Base-by-base conservation (phyloP, 2,113 vertebrate species). In the Eudorcas thomsonii region DNA sequence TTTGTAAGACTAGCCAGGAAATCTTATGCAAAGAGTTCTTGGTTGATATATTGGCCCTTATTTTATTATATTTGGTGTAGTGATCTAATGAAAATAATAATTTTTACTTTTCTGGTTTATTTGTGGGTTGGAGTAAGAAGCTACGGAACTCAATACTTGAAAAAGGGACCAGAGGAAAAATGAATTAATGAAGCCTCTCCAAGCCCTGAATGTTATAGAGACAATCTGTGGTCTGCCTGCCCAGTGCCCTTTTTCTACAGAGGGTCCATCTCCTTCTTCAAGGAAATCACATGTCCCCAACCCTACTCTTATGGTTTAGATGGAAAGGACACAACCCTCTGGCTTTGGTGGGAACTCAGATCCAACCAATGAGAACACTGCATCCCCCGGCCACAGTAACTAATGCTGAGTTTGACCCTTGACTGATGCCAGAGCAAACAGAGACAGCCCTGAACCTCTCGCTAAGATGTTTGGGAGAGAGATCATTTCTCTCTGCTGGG, bases 61-160 rank as follows among this genome's bases (percentile, higher is more conserved):
- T 97, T 92, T 97, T 92, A 97, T 96, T 96, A 74, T 83, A 84
- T 89, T 94, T 96, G 90, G 90, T 95, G 36, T 39, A 87, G 67
- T 93, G 25, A 98, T 91, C 89, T 93, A 96, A 91, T 91, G 88
- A 97, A 97, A 98, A 97, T 15, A 96, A 94, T 94, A 94, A 97
- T 97, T 98, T 96, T 96, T 94, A 96, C 96, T 97, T 93, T 96
- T 97, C 62, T 96, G 74, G 55, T 81, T 96, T 96, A 95, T 84
- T 77, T 97, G 62, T 96, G 96, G 80, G 45, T 88, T 96, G 78
- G 87, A 88, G 36, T 7, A 77, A 88, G 91, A 97, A 97, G 48
- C 52, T 88, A 74, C 88, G 87, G 60, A 95, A 94, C 74, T 85
- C 25, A 88, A 36, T 71, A 52, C 89, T 64, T 43, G 39, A 96